A percentile compares a stretch with the other conserved stretches of the same genome.
phyloP scores from a whole-genome alignment of 2,113 vertebrate species.

The Piprites chloris region DNA sequence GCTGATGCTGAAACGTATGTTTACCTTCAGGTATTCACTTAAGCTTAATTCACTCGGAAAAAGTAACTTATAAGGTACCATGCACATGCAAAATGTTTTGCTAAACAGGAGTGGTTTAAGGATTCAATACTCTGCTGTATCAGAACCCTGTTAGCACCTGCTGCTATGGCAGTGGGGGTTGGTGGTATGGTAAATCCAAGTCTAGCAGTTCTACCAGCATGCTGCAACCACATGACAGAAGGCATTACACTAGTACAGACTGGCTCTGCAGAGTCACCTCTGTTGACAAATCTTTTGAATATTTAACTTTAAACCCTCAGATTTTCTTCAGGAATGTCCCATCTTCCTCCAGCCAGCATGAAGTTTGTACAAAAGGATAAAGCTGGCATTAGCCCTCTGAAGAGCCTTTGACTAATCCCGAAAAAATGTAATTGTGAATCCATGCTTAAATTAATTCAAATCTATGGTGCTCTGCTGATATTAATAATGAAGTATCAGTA shows the following conservation, averaged over 20 bases:
- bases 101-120: not conserved
- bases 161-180: not conserved
- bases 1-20: not conserved
- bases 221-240: not conserved
- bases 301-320: not conserved
- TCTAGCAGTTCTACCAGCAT: not conserved
- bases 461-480: not conserved
- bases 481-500: not conserved
- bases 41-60: not conserved
- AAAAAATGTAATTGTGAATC: not conserved
- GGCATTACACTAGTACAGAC: not conserved
- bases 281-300: not conserved
- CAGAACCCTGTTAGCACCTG: not conserved
- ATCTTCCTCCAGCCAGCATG: not conserved
- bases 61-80: not conserved
- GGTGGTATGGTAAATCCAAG: not conserved
- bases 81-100: not conserved
- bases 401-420: not conserved
- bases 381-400: not conserved
- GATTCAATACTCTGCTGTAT: not conserved
- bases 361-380: constrained; percentile 1
- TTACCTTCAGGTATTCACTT: not conserved
- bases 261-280: not conserved
- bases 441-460: not conserved
- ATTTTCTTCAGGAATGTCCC: not conserved